phyloP scores from a whole-genome alignment of 2,888 invertebrate genomes.

The Drosophila mimetica region DNA sequence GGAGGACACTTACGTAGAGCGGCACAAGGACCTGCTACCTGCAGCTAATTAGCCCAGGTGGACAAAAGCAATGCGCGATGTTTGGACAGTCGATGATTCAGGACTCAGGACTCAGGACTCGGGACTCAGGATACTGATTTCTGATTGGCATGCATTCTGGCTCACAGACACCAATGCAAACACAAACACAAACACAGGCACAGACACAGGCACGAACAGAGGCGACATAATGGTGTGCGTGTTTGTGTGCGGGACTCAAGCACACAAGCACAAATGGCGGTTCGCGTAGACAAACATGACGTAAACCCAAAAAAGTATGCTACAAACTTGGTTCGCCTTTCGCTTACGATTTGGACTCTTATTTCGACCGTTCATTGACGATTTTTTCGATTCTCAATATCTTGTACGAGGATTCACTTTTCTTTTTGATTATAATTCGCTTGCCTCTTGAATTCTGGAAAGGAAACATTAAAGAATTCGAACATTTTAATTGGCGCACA shows the following conservation, averaged over 20 bases:
- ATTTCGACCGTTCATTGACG: slow-evolving; percentile 33
- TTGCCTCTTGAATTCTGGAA: slow-evolving; percentile 24
- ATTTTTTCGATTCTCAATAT: not conserved
- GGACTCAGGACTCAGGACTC: slow-evolving; percentile 37
- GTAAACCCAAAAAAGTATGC: slow-evolving; percentile 77
- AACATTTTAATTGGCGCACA: slow-evolving; percentile 34
- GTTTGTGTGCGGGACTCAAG: slow-evolving; percentile 36
- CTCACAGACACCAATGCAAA: slow-evolving; percentile 26
- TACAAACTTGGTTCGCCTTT: slow-evolving; percentile 29
- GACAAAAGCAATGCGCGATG: slow-evolving; percentile 38
- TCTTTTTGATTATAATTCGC: slow-evolving; percentile 15
- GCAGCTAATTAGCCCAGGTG: slow-evolving; percentile 46
- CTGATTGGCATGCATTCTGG: slow-evolving; percentile 57
- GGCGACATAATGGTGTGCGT: slow-evolving; percentile 33
- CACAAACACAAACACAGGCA: slow-evolving; percentile 44
- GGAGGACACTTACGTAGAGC: slow-evolving; percentile 66
- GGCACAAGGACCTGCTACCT: slow-evolving; percentile 51
- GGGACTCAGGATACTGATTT: slow-evolving; percentile 8
- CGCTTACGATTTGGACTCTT: slow-evolving; percentile 25
- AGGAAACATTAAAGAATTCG: slow-evolving; percentile 25
- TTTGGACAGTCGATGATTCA: slow-evolving; percentile 44
- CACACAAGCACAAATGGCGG: slow-evolving; percentile 44
- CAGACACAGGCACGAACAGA: slow-evolving; percentile 19
- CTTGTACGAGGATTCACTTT: not conserved
- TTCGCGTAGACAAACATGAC: slow-evolving; percentile 69